Evolutionary conservation across 2,888 invertebrate genomes (phyloP), one percentile per base, ranked within the genome.

Genomic region (Abrostola tripartita): DNA sequence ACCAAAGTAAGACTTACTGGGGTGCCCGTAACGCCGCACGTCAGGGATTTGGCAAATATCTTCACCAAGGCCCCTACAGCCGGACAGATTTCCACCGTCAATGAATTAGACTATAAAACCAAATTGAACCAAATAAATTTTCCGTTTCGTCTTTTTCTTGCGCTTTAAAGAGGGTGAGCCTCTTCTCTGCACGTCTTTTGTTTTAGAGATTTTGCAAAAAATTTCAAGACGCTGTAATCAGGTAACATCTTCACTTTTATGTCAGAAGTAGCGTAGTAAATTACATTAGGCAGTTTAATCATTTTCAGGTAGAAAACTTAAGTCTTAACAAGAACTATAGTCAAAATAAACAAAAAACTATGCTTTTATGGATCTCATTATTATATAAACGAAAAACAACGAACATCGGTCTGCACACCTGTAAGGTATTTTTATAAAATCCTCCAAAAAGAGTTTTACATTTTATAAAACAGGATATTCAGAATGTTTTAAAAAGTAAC

Each of bases 51-150:
- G 82, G 78, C 84, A 85, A 89, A 89, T 86, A 88, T 88, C 78
- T 87, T 82, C 74, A 74, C 77, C 63, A 71, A 71, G 81, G 71
- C 79, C 79, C 75, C 73, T 69, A 74, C 82, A 74, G 76, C 84
- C 81, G 82, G 80, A 81, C 82, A 83, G 83, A 84, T 74, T 87
- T 87, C 88, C 85, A 85, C 87, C 85, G 87, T 87, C 92, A 90
- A 92, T 90, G 92, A 92, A 93, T 93, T 92, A 92, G 90, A 90
- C 90, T 90, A 93, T 93, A 93, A 93, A 93, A 91, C 87, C 90
- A 92, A 92, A 93, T 93, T 92, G 93, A 89, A 90, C 86, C 86
- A 89, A 92, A 92, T 93, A 93, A 93, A 93, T 92, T 89, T 86
- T 74, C 86, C 89, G 90, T 90, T 90, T 90, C 85, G 84, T 81